A percentile compares a stretch with the other conserved stretches of the same genome.
Conservation (phyloP, 30 jellyfish, hydroid and myxozoan genomes). For the Rhopilema esculentum region DNA sequence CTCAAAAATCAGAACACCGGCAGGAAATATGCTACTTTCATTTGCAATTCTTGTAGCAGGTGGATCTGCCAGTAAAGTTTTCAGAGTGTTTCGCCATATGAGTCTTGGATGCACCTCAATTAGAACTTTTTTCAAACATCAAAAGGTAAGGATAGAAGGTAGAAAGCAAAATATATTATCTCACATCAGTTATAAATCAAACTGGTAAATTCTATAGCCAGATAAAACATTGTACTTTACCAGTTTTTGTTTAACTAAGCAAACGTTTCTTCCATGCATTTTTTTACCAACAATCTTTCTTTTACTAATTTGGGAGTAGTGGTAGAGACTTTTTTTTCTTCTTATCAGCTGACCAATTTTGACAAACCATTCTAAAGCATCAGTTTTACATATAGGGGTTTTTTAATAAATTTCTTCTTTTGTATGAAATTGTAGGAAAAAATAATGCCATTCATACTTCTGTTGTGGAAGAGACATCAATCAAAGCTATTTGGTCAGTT, state of each 20-base stretch:
- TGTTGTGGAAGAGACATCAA: slow-evolving; percentile 12
- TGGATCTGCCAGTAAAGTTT: slow-evolving; percentile 31
- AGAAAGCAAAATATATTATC: not conserved
- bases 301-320: not conserved
- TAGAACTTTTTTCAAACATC: slow-evolving; percentile 41
- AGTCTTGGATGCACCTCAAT: slow-evolving; percentile 33
- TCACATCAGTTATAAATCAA: not conserved
- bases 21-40: slow-evolving; percentile 47
- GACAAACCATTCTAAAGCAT: not conserved
- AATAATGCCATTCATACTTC: slow-evolving; percentile 15
- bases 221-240: not conserved
- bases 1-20: slow-evolving; percentile 31
- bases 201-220: slow-evolving; percentile 7
- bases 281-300: not conserved
- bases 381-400: slow-evolving; percentile 8
- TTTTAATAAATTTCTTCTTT: not conserved
- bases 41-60: slow-evolving; percentile 39
- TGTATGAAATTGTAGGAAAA: slow-evolving; percentile 17
- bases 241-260: not conserved
- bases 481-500: not conserved
- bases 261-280: not conserved
- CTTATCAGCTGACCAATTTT: slow-evolving; percentile 1
- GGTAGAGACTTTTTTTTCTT: not conserved
- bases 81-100: slow-evolving; percentile 22
- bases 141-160: slow-evolving; percentile 36